Evolutionary conservation across 2,113 vertebrate species (phyloP), one percentile per base, ranked within the genome.

Genomic region (Onychorhynchus coronatus): DNA sequence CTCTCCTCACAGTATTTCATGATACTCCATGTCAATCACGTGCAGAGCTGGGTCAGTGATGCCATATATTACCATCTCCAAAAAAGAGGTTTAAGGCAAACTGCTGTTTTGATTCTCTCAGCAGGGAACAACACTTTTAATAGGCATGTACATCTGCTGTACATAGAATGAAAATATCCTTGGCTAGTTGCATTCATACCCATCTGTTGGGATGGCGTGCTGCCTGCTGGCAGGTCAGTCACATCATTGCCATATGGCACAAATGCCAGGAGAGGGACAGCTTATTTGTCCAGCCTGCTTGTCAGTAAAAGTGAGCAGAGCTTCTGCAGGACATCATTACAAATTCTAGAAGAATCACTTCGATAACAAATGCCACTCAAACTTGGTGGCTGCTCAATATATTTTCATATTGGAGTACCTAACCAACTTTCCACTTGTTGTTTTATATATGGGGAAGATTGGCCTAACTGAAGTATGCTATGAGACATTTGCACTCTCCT

Each of bases 171-270:
- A 85, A 92, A 79, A 61, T 47, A 63, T 76, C 56, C 67, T 82
- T 89, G 92, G 85, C 71, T 94, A 27, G 55, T 8, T 77, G 71
- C 49, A 71, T 19, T 72, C 42, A 6, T 37, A 82, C 77, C 96
- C 94, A 97, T 98, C 97, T 98, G 96, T 77, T 75, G 9, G 49
- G 52, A 85, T 97, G 97, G 97, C 95, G 0, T 35, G 23, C 55
- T 97, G 95, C 95, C 97, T 94, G 91, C 88, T 74, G 37, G 55
- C 71, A 80, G 95, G 93, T 88, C 95, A 21, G 77, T 97, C 93
- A 93, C 55, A 92, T 88, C 49, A 70, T 22, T 95, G 94, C 87
- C 94, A 96, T 91, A 63, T 88, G 91, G 79, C 83, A 75, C 8
- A 85, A 77, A 53, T 73, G 73, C 85, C 56, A 95, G 70, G 37